Evolutionary conservation across 53 echinoderm and acorn worm species (phyloP), one percentile per base, ranked within the genome.

Genomic region (Glandiceps talaboti): DNA sequence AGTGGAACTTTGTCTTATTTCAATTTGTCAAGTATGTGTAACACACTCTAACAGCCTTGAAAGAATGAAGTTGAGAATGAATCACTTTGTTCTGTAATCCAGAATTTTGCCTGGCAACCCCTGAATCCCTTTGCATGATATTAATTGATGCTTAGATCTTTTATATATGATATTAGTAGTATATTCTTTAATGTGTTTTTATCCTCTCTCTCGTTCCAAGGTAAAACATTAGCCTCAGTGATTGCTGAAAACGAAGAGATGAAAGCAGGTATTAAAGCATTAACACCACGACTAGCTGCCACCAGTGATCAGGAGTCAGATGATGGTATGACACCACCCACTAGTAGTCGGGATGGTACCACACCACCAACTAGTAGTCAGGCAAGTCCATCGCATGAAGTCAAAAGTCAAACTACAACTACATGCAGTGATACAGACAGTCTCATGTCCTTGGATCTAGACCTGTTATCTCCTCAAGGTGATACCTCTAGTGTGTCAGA

Each of bases 231-330:
- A 76, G 91, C 89, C 0, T 85, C 86, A 74, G 85, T 91, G 74
- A 90, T 90, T 74, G 86, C 79, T 76, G 91, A 94, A 74, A 81
- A 75, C 30, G 82, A 84, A 81, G 86, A 84, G 30, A 88, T 88
- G 88, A 79, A 81, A 27, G 84, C 87, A 25, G 89, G 83, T 1
- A 78, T 74, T 78, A 85, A 89, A 75, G 80, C 94, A 1, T 82
- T 94, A 64, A 85, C 91, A 20, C 94, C 91, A 33, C 85, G 77
- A 32, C 92, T 85, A 77, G 88, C 88, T n/a, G 88, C 90, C 6
- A 45, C 6, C 64, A 12, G 6, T 12, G 64, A 45, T 45, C n/a
- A n/a, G n/a, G n/a, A n/a, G n/a, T n/a, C n/a, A n/a, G n/a, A n/a
- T n/a, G 64, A 45, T 20, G 20, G 20, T 20, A 20, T 20, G 20